Evolutionary conservation across 2,113 vertebrate species (phyloP).

Genomic region (Riparia riparia): DNA sequence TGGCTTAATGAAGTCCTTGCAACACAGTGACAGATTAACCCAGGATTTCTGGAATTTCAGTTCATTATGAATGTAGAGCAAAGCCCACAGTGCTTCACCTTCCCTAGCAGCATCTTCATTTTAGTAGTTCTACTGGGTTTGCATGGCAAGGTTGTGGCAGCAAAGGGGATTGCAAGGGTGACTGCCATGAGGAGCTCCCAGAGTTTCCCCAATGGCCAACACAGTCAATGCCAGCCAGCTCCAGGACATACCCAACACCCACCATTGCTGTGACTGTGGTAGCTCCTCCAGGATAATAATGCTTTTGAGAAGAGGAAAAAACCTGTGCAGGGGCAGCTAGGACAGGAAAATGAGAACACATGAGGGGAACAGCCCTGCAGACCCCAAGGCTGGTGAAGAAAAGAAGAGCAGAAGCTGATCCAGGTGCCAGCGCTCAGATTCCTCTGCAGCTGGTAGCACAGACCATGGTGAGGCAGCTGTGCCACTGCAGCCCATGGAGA

Average conservation of each 20-base stretch:
- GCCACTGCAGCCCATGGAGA: no score
- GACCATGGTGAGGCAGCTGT: background rate
- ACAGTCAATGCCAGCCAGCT: background rate
- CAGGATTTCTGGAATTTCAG: background rate
- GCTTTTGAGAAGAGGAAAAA: background rate
- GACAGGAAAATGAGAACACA: background rate
- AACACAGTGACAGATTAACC: background rate
- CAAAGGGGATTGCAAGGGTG: background rate
- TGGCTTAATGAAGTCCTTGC: background rate
- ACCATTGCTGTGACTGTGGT: accelerated
- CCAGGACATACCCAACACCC: background rate
- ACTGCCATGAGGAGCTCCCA: background rate
- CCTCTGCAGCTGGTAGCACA: background rate
- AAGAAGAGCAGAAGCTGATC: background rate
- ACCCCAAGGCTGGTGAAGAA: background rate
- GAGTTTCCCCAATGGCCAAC: background rate
- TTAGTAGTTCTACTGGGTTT: background rate
- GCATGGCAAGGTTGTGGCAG: background rate
- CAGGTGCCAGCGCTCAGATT: background rate
- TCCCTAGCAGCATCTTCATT: background rate
- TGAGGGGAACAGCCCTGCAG: background rate
- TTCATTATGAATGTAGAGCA: background rate
- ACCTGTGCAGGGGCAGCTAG: background rate
- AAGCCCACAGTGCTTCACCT: background rate
- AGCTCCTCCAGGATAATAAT: background rate